These are phyloP conservation scores for Acropora yongei DNA, from an alignment of 64 coral and sea anemone genomes.

Conservation along the genomic window DNA sequence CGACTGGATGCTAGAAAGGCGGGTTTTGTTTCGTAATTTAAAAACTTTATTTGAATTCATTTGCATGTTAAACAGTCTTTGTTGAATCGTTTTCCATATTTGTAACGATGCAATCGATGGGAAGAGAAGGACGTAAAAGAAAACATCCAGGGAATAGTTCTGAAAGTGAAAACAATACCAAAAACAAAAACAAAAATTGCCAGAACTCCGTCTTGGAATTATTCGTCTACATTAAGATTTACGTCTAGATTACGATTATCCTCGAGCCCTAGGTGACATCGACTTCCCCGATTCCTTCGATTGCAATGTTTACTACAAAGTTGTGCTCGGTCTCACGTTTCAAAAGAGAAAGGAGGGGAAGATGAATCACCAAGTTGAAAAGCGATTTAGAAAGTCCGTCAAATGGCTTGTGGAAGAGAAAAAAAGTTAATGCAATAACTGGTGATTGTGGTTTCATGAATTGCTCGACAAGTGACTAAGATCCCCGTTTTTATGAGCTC, in stretches of 20 bases:
- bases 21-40: slow-evolving; percentile 6
- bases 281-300: no score
- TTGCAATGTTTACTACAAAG: no score
- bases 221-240: neutral
- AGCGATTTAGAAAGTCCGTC: no score
- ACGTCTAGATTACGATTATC: neutral
- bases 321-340: neutral
- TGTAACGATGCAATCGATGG: neutral
- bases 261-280: no score
- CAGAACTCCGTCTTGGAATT: neutral
- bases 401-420: no score
- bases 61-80: neutral
- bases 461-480: neutral
- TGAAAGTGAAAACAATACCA: neutral
- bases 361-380: neutral
- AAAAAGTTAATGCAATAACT: no score
- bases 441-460: no score
- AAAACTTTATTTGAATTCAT: neutral
- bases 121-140: neutral
- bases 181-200: no score
- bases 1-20: neutral
- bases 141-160: no score
- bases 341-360: neutral
- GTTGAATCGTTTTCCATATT: neutral
- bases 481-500: neutral